Percentiles rank a stretch among this genome's conserved stretches.
Evolutionary conservation across 2,113 vertebrate species (phyloP).

Genomic region (Pterocles orientalis): DNA sequence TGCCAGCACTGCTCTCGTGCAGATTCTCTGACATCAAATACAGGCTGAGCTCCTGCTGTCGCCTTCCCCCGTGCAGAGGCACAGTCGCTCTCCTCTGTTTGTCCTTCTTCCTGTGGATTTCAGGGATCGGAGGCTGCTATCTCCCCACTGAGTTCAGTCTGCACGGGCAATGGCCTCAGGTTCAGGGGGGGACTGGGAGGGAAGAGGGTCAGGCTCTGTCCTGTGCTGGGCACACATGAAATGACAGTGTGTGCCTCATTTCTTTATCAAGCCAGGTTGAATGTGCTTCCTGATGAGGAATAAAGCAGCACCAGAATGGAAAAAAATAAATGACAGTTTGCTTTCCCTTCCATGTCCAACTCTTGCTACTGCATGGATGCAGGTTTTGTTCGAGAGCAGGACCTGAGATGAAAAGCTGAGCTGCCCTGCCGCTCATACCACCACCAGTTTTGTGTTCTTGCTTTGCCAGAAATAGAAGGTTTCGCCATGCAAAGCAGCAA

Average conservation of each 20-base stretch:
- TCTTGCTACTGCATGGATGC: accelerated
- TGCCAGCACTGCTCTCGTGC: accelerated
- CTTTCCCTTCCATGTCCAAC: not conserved
- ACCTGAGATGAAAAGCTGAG: not conserved
- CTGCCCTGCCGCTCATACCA: accelerated
- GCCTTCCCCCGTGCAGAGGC: not conserved
- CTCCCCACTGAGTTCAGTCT: not conserved
- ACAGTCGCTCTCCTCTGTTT: not conserved
- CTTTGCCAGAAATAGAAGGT: not conserved
- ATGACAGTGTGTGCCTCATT: not conserved
- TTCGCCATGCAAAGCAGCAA: not conserved
- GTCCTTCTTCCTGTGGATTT: not conserved
- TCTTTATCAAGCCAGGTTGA: not conserved
- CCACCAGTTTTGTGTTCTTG: not conserved
- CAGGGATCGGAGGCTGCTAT: not conserved
- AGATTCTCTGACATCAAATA: not conserved
- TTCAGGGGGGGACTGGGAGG: not conserved
- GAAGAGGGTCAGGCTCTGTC: not conserved
- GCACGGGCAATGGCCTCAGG: not conserved
- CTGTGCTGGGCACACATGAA: not conserved
- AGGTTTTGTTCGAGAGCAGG: not conserved
- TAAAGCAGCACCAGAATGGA: not conserved
- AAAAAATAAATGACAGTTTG: not conserved
- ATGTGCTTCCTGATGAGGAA: not conserved
- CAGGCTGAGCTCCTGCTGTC: not conserved